Percentiles rank a stretch among this genome's conserved stretches.
Conservation (phyloP, 2,797 vertebrate genomes). For the Adrianichthys oophorus region DNA sequence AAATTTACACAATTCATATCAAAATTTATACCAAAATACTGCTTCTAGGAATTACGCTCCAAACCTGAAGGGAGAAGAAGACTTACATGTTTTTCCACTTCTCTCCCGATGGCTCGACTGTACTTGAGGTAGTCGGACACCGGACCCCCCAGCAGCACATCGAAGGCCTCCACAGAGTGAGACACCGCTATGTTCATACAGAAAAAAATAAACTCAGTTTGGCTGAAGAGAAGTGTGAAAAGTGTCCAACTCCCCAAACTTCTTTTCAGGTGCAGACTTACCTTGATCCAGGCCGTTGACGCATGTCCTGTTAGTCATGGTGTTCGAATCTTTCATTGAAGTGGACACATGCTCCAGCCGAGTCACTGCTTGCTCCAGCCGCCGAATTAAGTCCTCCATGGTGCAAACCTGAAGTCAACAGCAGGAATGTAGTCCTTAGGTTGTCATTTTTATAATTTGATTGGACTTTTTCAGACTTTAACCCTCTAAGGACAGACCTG, state of each 20-base stretch:
- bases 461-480: not conserved
- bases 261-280: slow-evolving; percentile 42
- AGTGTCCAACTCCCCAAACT: not conserved
- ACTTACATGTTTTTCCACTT: slow-evolving; percentile 93
- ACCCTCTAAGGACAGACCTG: slow-evolving; percentile 5
- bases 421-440: not conserved
- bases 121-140: slow-evolving; percentile 87
- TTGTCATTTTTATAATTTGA: not conserved
- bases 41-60: not conserved
- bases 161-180: slow-evolving; percentile 87
- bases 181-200: slow-evolving; percentile 73
- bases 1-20: no score
- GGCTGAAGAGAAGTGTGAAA: no score
- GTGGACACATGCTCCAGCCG: slow-evolving; percentile 86
- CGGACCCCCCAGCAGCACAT: slow-evolving; percentile 82
- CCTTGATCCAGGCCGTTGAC: slow-evolving; percentile 87
- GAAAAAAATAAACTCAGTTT: slow-evolving; percentile 4
- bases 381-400: slow-evolving; percentile 86
- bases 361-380: slow-evolving; percentile 89
- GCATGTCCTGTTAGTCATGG: slow-evolving; percentile 75
- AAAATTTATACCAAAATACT: no score
- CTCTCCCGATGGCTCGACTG: slow-evolving; percentile 87
- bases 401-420: slow-evolving; percentile 44
- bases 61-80: not conserved
- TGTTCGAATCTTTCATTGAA: slow-evolving; percentile 64